Evolutionary conservation across 1,140 invertebrate genomes (phyloP), one percentile per base, ranked within the genome.

Genomic region (Drosophila prosaltans): DNA sequence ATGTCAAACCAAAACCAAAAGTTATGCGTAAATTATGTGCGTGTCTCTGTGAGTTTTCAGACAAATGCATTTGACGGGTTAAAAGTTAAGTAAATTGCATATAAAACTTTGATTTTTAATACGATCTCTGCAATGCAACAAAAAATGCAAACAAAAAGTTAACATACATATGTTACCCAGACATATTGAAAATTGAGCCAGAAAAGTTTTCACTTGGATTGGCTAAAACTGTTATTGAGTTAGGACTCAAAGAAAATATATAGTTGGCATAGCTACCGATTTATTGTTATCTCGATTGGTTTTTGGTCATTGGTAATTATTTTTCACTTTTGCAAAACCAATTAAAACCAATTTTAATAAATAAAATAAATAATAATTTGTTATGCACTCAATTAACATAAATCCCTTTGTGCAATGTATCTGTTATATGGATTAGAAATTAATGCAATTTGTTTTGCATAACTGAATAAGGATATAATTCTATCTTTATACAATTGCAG

Each of bases 1-100:
- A 88, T 86, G 83, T 86, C 84, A 86, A 86, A 88, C 84, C 68
- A 67, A 88, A 86, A 86, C 83, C 83, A 89, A 86, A 86, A 86
- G 84, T 86, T 86, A 89, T 86, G 83, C 78, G 74, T 69, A 75
- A 79, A 79, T 80, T 71, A 79, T 74, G 65, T 68, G 55, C 39
- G 59, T 54, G 69, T 59, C 39, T 59, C 10, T 59, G 51, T 28
- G 30, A 21, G 74, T 28, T 48, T 40, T 51, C 30, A 36, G n/a
- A 41, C 65, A 62, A 41, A 39, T 76, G 66, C 32, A 32, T 48
- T 21, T 74, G 72, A 66, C 74, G 70, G 74, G 73, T 39, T 39
- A 59, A 39, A 59, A 59, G 57, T 59, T 59, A 59, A 59, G 36
- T 10, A 64, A 58, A 64, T 58, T 57, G 30, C 61, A 40, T 11